These are phyloP conservation scores for Urophycis tenuis DNA, from an alignment of 2,797 vertebrate species.

Conservation along the genomic window DNA sequence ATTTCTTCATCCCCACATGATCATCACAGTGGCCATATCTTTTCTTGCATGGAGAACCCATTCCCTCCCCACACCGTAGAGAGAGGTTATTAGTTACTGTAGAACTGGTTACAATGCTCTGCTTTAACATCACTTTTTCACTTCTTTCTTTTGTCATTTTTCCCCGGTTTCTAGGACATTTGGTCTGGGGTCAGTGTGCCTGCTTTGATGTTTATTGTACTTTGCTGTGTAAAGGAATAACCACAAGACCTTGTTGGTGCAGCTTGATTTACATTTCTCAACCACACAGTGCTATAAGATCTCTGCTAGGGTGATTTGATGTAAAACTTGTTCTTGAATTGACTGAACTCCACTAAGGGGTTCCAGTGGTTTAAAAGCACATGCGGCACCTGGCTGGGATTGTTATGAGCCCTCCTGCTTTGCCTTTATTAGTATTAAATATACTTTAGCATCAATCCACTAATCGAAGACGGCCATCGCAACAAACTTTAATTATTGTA, in stretches of 20 bases:
- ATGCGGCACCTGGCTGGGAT: not conserved
- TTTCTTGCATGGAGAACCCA: conserved; percentile 44
- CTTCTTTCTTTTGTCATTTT: conserved; percentile 37
- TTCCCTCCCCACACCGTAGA: conserved; percentile 43
- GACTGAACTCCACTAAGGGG: not conserved
- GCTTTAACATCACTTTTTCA: conserved; percentile 42
- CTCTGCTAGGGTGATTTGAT: not conserved
- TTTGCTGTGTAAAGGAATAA: conserved; percentile 67
- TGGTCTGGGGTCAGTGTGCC: not conserved
- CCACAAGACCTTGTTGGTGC: conserved; percentile 62
- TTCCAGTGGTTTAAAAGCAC: not conserved
- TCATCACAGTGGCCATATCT: conserved; percentile 44
- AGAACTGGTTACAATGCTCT: conserved; percentile 26
- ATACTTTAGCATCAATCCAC: not conserved
- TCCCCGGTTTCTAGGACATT: conserved; percentile 18
- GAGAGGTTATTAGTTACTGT: not conserved
- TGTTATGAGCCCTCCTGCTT: not conserved
- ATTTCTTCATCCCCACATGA: conserved; percentile 36
- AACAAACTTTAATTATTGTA: conserved; percentile 33
- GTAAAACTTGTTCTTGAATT: not conserved
- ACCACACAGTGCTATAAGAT: conserved; percentile 22
- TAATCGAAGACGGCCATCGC: not conserved
- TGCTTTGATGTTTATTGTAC: not conserved
- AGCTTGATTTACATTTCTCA: conserved; percentile 62
- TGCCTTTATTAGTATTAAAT: not conserved